Evolutionary conservation across 2,113 vertebrate species (phyloP), one percentile per base, ranked within the genome.

Genomic region (Atlantisia rogersi): DNA sequence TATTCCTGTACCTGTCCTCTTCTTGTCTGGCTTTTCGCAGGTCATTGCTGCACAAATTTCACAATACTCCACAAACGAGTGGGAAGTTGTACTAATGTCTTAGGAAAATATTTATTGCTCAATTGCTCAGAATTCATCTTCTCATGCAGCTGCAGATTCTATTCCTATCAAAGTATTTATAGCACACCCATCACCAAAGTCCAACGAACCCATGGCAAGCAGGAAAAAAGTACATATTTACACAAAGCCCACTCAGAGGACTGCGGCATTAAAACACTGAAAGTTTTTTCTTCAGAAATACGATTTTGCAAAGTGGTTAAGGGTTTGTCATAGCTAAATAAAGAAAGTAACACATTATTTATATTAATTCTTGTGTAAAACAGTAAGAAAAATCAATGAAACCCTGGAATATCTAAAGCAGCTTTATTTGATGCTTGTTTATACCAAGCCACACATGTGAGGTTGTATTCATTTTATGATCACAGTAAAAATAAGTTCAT

Each of bases 31-130:
- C n/a, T 79, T 83, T 91, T 60, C 87, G 26, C 19, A 48, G 78
- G 29, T 62, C 39, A 8, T n/a, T 52, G 52, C 59, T 90, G 55
- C 17, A 40, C 21, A 83, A 69, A 15, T 62, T 92, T 80, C 39
- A 58, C 37, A 82, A 26, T 88, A 58, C 29, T 90, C 44, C 39
- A 85, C 35, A 90, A 90, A 88, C 62, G 18, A 69, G 7, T 28
- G 15, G 86, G 59, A 86, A 82, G 75, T 78, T 59, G 8, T 90
- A 92, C 82, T 55, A 76, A 74, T 59, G 55, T 67, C 37, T 75
- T 62, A 88, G 28, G 10, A 93, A 95, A 93, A 82, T 92, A 86
- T 86, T 88, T 93, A 35, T 77, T 92, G 31, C 59, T 90, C 50
- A 90, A 35, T 77, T 92, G 31, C 59, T 90, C 50, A 90, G 64